Base-by-base conservation (phyloP, 2,888 invertebrate genomes). In the Tortricodes alternella region DNA sequence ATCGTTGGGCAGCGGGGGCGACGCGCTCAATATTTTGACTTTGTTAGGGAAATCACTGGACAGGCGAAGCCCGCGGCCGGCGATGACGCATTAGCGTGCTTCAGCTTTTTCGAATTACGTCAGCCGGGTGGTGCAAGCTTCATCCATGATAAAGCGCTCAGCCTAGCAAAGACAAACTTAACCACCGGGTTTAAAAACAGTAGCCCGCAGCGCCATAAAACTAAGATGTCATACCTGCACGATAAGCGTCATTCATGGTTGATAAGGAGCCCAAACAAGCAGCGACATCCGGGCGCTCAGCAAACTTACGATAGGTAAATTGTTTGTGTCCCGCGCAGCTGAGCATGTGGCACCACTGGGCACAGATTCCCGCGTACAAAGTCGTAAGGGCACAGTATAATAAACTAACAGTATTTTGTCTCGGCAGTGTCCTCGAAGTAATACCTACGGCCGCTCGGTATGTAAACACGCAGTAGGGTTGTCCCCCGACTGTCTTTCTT, bases 191-290 rank as follows among this genome's bases (percentile, higher is more conserved):
- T 57, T 46, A 68, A 65, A 70, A 78, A 79, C 84, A 74, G 87
- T 85, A 83, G 87, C 81, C 41, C 51, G 63, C 64, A 62, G 61
- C 73, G 69, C 70, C 71, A 76, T 85, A 84, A n/a, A 85, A 82
- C 66, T 66, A 74, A 74, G 68, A 67, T 70, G 80, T 76, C 80
- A 68, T 81, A 78, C 78, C 78, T 76, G 79, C 72, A 46, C 46
- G 85, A 85, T 85, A 86, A 85, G 75, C 73, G 71, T 76, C 82
- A 82, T 83, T 85, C 82, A 83, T 78, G 73, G 74, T 62, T 58
- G 85, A 87, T 86, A 87, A 85, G 73, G 62, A 62, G 63, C 55
- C 67, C 75, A 83, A 83, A 83, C 83, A 84, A 61, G 73, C 57
- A 67, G 70, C 67, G 68, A 83, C 84, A 88, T 87, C 88, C 88